Evolutionary conservation across 1,140 invertebrate genomes (phyloP).

Genomic region (Eurosta solidaginis): DNA sequence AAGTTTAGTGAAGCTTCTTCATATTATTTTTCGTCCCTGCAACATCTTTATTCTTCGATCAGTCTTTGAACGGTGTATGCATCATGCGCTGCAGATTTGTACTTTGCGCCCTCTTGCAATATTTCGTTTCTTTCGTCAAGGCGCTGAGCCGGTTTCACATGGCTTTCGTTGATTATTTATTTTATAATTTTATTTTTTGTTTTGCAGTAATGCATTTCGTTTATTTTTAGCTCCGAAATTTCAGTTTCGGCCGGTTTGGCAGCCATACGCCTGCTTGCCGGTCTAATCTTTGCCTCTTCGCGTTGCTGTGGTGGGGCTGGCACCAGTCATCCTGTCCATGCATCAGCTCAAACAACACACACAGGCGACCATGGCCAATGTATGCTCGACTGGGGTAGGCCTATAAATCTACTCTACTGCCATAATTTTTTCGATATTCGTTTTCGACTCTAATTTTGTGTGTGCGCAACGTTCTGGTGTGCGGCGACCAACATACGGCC

Average conservation of each 20-base stretch:
- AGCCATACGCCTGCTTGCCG: constrained; percentile 12
- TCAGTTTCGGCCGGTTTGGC: constrained; percentile 32
- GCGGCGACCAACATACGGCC: background rate
- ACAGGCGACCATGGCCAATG: background rate
- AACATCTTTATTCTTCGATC: too few species aligned
- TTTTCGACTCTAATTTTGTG: constrained; percentile 17
- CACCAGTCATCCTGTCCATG: background rate
- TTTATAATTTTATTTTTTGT: background rate
- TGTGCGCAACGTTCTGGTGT: background rate
- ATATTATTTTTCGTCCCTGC: background rate
- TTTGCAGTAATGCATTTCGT: background rate
- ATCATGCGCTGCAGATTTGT: background rate
- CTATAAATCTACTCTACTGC: constrained; percentile 39
- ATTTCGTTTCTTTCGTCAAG: background rate
- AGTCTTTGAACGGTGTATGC: too few species aligned
- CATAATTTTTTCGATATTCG: constrained; percentile 38
- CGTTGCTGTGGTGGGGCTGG: background rate
- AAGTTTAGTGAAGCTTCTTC: background rate
- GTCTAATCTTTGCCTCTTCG: background rate
- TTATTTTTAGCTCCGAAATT: constrained; percentile 34
- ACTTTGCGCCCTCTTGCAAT: background rate
- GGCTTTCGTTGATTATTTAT: background rate
- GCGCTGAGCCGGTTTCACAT: constrained; percentile 7
- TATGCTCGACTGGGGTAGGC: constrained; percentile 30
- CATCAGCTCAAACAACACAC: background rate